phyloP scores from a whole-genome alignment of 2,888 invertebrate species.

The Morinoia aosen region DNA sequence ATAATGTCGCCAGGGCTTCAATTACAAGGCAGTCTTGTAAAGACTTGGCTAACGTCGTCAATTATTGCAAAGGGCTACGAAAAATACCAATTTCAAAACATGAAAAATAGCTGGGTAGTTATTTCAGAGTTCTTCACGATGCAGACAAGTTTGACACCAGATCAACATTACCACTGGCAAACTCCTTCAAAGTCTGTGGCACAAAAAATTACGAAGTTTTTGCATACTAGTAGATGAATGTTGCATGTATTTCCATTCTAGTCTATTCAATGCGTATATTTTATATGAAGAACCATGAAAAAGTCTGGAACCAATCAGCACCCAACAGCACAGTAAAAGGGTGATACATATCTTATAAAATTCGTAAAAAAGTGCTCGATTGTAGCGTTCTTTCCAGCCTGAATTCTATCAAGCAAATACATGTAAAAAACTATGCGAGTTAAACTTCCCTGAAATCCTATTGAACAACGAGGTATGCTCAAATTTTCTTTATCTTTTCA shows the following conservation, averaged over 20 bases:
- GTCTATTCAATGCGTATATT: too few relatives aligned
- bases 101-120: background rate
- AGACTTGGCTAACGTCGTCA: background rate
- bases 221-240: background rate
- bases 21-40: background rate
- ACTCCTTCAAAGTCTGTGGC: background rate
- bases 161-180: background rate
- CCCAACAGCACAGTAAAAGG: too few relatives aligned
- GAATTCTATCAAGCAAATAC: background rate
- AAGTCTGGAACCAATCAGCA: too few relatives aligned
- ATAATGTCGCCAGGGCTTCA: background rate
- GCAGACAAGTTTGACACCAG: background rate
- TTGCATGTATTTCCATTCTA: too few relatives aligned
- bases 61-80: background rate
- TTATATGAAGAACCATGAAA: too few relatives aligned
- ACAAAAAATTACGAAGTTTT: background rate
- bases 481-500: background rate
- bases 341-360: too few relatives aligned
- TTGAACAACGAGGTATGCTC: too few relatives aligned
- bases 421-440: background rate
- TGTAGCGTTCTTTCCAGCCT: background rate
- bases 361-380: background rate
- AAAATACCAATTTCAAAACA: background rate
- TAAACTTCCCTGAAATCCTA: background rate
- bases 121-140: background rate